These are phyloP conservation scores for Cyrtonyx montezumae DNA, from an alignment of 2,113 vertebrate species.

Conservation along the genomic window DNA sequence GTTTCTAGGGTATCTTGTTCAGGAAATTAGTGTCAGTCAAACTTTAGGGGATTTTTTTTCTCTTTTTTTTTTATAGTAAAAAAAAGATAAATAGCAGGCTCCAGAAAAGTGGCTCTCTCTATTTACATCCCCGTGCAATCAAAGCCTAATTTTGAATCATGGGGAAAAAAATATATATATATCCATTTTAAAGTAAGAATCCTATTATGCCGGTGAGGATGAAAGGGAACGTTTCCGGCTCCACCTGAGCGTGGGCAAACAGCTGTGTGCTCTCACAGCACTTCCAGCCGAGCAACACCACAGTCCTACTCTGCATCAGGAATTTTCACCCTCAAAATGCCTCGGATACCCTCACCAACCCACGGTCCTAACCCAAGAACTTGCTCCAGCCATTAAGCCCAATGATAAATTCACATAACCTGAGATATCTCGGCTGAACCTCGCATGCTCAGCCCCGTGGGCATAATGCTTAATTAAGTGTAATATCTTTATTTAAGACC, in stretches of 20 bases:
- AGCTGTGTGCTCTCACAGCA: not conserved
- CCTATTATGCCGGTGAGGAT: not conserved
- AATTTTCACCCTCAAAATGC: constrained; percentile 12
- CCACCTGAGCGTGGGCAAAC: not conserved
- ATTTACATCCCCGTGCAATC: constrained; percentile 30
- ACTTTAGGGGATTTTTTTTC: constrained; percentile 84
- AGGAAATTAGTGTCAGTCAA: constrained; percentile 99
- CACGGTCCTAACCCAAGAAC: not conserved
- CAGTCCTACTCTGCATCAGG: not conserved
- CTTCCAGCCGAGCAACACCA: not conserved
- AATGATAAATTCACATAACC: not conserved
- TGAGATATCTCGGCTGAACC: constrained; percentile 19
- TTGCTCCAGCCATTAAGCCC: not conserved
- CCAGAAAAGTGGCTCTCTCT: constrained; percentile 45
- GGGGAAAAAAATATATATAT: not conserved
- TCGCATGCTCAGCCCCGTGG: constrained; percentile 10
- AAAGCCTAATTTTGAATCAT: constrained; percentile 22
- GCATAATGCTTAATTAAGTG: constrained; percentile 69
- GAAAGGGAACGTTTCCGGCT: not conserved
- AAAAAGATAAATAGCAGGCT: constrained; percentile 83
- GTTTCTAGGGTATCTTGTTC: constrained; percentile 92
- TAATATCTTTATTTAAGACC: constrained; percentile 68
- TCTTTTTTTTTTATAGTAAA: not conserved
- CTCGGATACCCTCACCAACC: constrained; percentile 11
- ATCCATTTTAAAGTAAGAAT: constrained; percentile 23